Conservation (phyloP, 2,113 vertebrate genomes). For the Noctilio leporinus region DNA sequence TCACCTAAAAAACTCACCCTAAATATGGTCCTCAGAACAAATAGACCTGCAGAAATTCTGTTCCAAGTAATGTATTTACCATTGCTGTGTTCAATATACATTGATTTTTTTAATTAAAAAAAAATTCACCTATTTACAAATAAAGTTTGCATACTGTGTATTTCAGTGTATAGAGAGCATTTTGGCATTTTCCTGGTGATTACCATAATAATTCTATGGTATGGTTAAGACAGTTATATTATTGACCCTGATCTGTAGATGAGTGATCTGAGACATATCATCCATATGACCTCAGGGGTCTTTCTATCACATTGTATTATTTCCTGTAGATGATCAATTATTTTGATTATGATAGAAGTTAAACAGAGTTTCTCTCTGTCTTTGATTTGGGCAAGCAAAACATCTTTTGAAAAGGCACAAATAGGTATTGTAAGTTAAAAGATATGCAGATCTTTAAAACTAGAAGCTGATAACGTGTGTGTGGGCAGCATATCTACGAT, state of each 20-base stretch:
- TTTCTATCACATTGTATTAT: neutral
- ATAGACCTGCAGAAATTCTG: neutral
- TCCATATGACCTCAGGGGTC: neutral
- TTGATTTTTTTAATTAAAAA: slow-evolving; percentile 9
- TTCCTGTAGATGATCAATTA: neutral
- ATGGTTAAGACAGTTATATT: neutral
- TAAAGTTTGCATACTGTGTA: neutral
- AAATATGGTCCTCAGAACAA: neutral
- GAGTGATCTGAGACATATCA: neutral
- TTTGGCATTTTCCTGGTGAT: slow-evolving; percentile 13
- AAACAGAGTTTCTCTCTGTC: neutral
- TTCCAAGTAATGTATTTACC: neutral
- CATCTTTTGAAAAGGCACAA: neutral
- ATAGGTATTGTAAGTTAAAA: neutral
- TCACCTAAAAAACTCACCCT: neutral
- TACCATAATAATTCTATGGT: neutral
- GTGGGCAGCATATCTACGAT: neutral
- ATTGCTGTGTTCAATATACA: neutral
- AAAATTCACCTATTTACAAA: neutral
- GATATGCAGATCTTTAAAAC: neutral
- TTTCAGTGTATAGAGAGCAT: neutral
- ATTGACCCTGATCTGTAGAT: neutral
- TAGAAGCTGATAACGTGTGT: neutral
- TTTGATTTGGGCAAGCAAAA: neutral
- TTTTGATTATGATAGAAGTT: neutral